Base-by-base conservation (phyloP, 2,797 vertebrate species). In the Falco biarmicus region DNA sequence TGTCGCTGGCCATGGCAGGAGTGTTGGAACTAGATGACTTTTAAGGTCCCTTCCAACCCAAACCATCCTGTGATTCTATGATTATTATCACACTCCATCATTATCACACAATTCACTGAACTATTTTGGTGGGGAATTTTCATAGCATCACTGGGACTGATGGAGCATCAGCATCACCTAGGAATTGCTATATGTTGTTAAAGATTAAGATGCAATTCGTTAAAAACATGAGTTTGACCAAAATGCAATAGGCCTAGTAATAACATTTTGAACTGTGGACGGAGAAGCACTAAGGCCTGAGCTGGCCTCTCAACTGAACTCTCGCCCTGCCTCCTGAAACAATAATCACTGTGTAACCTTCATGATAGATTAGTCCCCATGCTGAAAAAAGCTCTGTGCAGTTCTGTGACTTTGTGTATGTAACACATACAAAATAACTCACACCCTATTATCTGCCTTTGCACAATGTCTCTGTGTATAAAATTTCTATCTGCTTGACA, bases 31-130 rank as follows among this genome's bases (percentile, higher is more conserved):
- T 43, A 43, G 43, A 18, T 43, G 43, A 43, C 43, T 16, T 43
- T 18, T 43, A 43, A 43, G 43, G 43, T 43, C 43, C 43, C 43
- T 17, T 43, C 43, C 43, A 43, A 43, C 43, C 43, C 43, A 43
- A 17, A 43, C 43, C 43, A 43, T 43, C 9, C 43, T 43, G 43
- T 43, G 43, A 43, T 43, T 43, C 43, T 43, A 17, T 43, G 43
- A 43, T 1, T 24, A 15, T 61, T 69, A 6, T 9, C 1, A 0
- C 7, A 26, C 22, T 31, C 51, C 3, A 2, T 69, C 41, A 6
- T 71, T 31, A 20, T 41, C 37, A 34, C n/a, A 15, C 11, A 5
- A 10, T 74, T 56, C 39, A 53, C 29, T 19, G 10, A 73, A 20
- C 13, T 13, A 5, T n/a, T 87, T 60, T 65, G 41, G 28, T 53